phyloP scores from a whole-genome alignment of 2,888 invertebrate species.

The Aphodius granarius region DNA sequence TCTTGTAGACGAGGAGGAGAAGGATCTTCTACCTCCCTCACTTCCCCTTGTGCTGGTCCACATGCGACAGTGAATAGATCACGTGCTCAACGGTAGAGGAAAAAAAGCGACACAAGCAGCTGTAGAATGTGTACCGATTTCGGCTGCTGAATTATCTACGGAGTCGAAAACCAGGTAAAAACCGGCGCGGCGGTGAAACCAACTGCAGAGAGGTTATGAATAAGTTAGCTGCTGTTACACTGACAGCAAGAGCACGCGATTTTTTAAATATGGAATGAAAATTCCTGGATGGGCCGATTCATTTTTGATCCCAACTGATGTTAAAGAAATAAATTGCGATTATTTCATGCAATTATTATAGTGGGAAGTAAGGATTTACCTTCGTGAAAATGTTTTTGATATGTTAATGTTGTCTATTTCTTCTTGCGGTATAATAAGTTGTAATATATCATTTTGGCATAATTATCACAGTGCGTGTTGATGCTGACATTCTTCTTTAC shows the following conservation, averaged over 20 bases:
- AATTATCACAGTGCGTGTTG: too few relatives aligned
- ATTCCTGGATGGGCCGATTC: too few relatives aligned
- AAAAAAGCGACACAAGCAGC: neutral
- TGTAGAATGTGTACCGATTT: neutral
- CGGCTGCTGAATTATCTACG: neutral
- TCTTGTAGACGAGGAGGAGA: neutral
- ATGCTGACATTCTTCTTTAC: too few relatives aligned
- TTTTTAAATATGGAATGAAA: neutral
- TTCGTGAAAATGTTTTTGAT: too few relatives aligned
- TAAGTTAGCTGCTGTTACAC: neutral
- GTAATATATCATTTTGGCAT: too few relatives aligned
- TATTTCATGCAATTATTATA: too few relatives aligned
- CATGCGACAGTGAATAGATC: neutral
- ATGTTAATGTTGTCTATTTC: too few relatives aligned
- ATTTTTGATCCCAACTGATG: too few relatives aligned
- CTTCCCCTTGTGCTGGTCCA: neutral
- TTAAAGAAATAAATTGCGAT: too few relatives aligned
- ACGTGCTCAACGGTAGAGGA: neutral
- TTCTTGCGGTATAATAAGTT: too few relatives aligned
- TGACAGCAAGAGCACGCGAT: neutral
- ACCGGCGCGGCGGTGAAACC: neutral
- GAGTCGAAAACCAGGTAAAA: neutral
- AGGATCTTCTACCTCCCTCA: neutral
- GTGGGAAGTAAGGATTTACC: too few relatives aligned
- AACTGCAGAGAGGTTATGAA: neutral